phyloP scores from a whole-genome alignment of 1,140 invertebrate species.

The Drosophila setifemur region DNA sequence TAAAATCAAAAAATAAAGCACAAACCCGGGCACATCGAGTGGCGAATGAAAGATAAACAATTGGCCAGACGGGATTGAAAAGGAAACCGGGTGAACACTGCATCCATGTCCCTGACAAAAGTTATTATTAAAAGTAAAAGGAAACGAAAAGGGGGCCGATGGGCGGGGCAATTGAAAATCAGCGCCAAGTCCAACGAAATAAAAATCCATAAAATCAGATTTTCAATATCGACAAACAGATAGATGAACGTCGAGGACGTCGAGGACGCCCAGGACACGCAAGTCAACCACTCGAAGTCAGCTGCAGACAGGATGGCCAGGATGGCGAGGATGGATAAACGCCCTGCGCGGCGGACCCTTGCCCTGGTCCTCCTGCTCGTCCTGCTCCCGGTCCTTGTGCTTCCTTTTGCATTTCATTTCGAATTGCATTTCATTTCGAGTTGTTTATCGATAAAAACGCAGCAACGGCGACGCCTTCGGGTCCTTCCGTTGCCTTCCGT shows the following conservation, averaged over 20 bases:
- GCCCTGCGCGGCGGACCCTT: background rate
- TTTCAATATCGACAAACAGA: slow-evolving; percentile 75
- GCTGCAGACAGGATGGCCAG: slow-evolving; percentile 24
- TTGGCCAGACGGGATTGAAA: slow-evolving; percentile 15
- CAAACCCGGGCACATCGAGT: background rate
- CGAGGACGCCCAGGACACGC: background rate
- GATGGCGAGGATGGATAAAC: slow-evolving; percentile 26
- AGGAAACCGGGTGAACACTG: slow-evolving; percentile 1
- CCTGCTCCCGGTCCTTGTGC: too few species aligned
- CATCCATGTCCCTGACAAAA: slow-evolving; percentile 12
- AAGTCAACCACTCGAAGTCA: slow-evolving; percentile 12
- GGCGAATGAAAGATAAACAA: slow-evolving; percentile 61
- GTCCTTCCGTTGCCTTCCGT: slow-evolving; percentile 16
- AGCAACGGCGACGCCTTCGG: slow-evolving; percentile 8
- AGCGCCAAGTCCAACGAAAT: slow-evolving; percentile 76
- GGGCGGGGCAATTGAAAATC: slow-evolving; percentile 63
- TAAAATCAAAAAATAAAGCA: slow-evolving; percentile 42
- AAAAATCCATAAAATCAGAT: slow-evolving; percentile 79
- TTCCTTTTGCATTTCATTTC: slow-evolving; percentile 44
- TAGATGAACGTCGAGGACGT: slow-evolving; percentile 15
- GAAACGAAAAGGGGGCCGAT: background rate
- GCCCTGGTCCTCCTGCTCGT: too few species aligned
- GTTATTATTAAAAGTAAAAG: slow-evolving; percentile 63
- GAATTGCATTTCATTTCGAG: slow-evolving; percentile 73
- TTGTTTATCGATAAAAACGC: slow-evolving; percentile 70